Percentiles rank a stretch among this genome's conserved stretches.
Evolutionary conservation across 2,888 invertebrate genomes (phyloP).

Genomic region (Microdon myrmicae): DNA sequence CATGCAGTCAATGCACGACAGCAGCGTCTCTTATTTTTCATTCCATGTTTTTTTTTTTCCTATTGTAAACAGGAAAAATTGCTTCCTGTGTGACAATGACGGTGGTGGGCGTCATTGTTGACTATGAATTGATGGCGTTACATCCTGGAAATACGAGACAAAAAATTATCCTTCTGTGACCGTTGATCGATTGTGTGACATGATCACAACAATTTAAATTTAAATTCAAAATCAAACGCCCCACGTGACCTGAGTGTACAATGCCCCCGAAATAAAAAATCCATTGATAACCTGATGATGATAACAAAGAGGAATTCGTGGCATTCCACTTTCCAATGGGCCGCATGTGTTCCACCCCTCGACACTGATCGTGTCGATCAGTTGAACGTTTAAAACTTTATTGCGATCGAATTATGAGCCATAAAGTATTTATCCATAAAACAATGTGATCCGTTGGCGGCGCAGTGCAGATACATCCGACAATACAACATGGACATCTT

Average conservation of each 20-base stretch:
- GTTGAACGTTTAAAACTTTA: conserved; percentile 1
- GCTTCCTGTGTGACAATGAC: conserved; percentile 37
- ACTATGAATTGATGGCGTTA: conserved; percentile 47
- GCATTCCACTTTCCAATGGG: too few species aligned
- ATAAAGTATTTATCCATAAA: conserved; percentile 22
- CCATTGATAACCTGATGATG: too few species aligned
- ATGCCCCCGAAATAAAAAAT: too few species aligned
- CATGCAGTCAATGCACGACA: background rate
- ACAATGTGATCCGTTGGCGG: background rate
- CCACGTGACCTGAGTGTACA: conserved; percentile 33
- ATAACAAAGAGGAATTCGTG: conserved; percentile 10
- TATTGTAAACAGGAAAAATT: conserved; percentile 50
- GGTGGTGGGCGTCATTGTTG: conserved; percentile 38
- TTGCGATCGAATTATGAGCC: conserved; percentile 22
- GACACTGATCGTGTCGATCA: background rate
- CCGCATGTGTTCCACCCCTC: conserved; percentile 1
- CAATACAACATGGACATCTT: background rate
- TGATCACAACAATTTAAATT: too few species aligned
- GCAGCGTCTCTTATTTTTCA: too few species aligned
- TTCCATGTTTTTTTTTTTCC: conserved; percentile 1
- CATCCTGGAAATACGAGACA: conserved; percentile 39
- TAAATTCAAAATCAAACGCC: too few species aligned
- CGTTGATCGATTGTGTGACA: conserved; percentile 5
- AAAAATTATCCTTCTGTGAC: conserved; percentile 32
- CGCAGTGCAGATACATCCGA: too few species aligned